These are phyloP conservation scores for Bettongia penicillata DNA, from an alignment of 2,113 vertebrate species.

Conservation along the genomic window DNA sequence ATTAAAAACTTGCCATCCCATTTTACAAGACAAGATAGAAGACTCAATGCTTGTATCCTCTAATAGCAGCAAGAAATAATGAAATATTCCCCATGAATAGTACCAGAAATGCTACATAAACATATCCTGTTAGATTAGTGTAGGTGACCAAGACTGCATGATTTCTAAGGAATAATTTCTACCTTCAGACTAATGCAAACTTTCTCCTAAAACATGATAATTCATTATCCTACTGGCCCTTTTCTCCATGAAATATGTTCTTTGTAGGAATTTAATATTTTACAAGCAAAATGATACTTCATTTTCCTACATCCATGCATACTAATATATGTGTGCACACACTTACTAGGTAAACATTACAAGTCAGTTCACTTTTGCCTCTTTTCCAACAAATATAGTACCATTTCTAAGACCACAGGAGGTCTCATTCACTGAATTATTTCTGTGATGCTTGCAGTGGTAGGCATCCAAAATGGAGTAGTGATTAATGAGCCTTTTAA, in stretches of 20 bases:
- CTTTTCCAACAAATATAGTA: background rate
- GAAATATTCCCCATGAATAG: background rate
- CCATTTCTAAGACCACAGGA: background rate
- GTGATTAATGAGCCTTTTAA: background rate
- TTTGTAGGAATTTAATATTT: conserved; percentile 3
- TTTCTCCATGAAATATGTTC: background rate
- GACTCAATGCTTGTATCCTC: background rate
- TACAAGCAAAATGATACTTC: background rate
- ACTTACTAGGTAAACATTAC: background rate
- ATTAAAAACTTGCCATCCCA: background rate
- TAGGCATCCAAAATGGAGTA: background rate
- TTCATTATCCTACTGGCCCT: background rate
- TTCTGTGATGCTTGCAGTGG: background rate
- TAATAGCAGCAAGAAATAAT: background rate
- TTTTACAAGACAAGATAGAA: background rate
- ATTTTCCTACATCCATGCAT: background rate
- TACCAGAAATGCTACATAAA: background rate
- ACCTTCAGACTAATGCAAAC: background rate
- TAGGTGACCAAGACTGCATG: background rate
- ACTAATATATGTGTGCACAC: background rate
- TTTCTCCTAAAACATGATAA: background rate
- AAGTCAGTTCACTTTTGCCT: background rate
- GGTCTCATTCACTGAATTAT: background rate
- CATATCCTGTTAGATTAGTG: background rate
- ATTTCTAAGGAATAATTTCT: background rate